phyloP scores from a whole-genome alignment of 53 echinoderm and acorn worm genomes.

The Holothuria scabra region DNA sequence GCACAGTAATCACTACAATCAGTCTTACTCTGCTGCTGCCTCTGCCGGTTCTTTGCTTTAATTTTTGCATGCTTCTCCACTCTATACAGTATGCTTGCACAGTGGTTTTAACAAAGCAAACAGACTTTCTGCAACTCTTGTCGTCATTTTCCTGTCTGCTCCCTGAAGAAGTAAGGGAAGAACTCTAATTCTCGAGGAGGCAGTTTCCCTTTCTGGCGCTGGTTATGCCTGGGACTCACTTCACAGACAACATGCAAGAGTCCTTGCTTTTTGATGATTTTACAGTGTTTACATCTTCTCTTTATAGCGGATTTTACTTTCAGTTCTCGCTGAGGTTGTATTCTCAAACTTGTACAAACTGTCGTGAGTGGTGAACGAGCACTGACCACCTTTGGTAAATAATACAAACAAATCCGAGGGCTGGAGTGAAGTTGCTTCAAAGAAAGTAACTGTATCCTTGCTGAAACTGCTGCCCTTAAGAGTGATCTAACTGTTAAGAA shows the following conservation, averaged over 20 bases:
- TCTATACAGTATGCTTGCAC: no score
- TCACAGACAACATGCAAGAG: slow-evolving; percentile 78
- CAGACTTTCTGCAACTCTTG: no score
- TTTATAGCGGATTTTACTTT: slow-evolving; percentile 80
- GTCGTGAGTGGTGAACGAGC: neutral
- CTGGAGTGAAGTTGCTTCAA: no score
- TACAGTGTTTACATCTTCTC: slow-evolving; percentile 92
- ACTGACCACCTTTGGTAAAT: neutral
- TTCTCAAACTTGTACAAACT: slow-evolving; percentile 22
- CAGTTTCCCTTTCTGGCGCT: slow-evolving; percentile 52
- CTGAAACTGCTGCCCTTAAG: no score
- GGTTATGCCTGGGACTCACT: slow-evolving; percentile 87
- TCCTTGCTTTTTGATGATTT: slow-evolving; percentile 63
- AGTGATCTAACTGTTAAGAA: no score
- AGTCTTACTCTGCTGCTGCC: no score
- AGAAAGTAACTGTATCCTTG: no score
- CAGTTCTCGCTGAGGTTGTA: slow-evolving; percentile 43
- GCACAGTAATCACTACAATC: no score
- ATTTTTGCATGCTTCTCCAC: no score
- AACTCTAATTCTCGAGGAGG: slow-evolving; percentile 41
- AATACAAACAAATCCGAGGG: no score
- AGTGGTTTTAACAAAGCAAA: no score
- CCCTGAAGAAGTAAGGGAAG: slow-evolving; percentile 39
- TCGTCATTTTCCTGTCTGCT: neutral
- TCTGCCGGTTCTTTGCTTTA: no score